Evolutionary conservation across 2,113 vertebrate species (phyloP), one percentile per base, ranked within the genome.

Genomic region (Takifugu flavidus): DNA sequence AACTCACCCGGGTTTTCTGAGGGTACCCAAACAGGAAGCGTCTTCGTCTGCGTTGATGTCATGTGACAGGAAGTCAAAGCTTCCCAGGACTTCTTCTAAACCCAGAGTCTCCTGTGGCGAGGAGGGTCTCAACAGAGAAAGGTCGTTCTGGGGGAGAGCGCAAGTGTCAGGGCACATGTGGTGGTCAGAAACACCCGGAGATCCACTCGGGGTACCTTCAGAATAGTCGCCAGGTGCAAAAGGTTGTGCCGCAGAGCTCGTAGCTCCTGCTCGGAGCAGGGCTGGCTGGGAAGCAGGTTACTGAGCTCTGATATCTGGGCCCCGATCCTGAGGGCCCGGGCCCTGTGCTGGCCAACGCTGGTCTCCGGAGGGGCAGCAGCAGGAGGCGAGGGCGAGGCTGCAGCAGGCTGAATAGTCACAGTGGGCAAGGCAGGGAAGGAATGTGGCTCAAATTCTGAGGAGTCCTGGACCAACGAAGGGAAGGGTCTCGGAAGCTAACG

Each of bases 11-110:
- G 87, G 77, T 71, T 93, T 88, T 65, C 89, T 90, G n/a, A 92
- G 0, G 8, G 90, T 96, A 64, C 92, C 93, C 49, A 91, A 76
- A 72, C 92, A 79, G 0, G 94, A 93, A 56, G 92, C 52, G 31
- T 94, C 91, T 0, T 96, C 95, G 0, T 95, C 95, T 0, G 87
- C 79, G 0, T 80, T 91, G 5, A 94, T 89, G 82, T 97, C 93
- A 0, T 91, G 51, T 0, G 93, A 94, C 72, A 99, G 82, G 70
- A 99, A 98, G 80, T 96, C 93, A 56, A 98, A 98, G 68, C 94
- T 98, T 71, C 93, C 93, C 75, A 98, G 86, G 42, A 95, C 93
- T 31, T 93, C 94, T 68, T 96, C 94, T 27, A 95, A 91, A 68
- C 92, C 93, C 49, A 98, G 90, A 49, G 93, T 95, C 69, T 98